phyloP scores from a whole-genome alignment of 2,797 vertebrate genomes.

The Anguilla pacifica region DNA sequence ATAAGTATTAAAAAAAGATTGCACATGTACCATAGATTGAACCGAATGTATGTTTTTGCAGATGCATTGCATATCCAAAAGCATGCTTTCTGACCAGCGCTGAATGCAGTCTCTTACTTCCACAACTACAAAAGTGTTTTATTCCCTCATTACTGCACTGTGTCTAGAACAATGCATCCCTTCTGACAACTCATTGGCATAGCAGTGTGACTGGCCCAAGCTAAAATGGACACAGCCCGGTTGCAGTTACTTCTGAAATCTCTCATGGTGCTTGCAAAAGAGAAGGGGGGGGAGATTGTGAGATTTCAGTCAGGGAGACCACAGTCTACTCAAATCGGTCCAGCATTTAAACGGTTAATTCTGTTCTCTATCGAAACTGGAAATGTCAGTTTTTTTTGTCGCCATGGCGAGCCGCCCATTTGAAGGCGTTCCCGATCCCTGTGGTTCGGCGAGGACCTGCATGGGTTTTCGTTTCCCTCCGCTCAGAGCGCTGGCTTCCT shows the following conservation, averaged over 20 bases:
- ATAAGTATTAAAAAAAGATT: background rate
- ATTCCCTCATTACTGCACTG: background rate
- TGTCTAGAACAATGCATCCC: background rate
- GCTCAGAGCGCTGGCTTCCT: background rate
- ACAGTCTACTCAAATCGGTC: constrained; percentile 69
- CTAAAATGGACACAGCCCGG: background rate
- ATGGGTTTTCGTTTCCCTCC: constrained; percentile 4
- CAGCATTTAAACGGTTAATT: constrained; percentile 54
- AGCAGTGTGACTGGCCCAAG: background rate
- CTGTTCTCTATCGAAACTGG: constrained; percentile 23
- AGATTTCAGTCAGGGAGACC: constrained; percentile 70
- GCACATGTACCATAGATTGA: background rate
- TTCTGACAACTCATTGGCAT: background rate
- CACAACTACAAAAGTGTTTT: background rate
- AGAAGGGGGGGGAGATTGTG: constrained; percentile 53
- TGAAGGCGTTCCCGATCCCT: background rate
- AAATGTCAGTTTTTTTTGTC: constrained; percentile 21
- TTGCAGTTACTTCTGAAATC: constrained; percentile 20
- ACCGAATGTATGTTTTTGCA: background rate
- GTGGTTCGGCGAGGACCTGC: background rate
- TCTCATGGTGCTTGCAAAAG: constrained; percentile 49
- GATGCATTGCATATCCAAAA: background rate
- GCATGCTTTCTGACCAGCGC: background rate
- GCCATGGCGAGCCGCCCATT: background rate
- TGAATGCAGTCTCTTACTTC: background rate